These are phyloP conservation scores for Phoebastria nigripes DNA, from an alignment of 2,797 vertebrate species.

Conservation along the genomic window DNA sequence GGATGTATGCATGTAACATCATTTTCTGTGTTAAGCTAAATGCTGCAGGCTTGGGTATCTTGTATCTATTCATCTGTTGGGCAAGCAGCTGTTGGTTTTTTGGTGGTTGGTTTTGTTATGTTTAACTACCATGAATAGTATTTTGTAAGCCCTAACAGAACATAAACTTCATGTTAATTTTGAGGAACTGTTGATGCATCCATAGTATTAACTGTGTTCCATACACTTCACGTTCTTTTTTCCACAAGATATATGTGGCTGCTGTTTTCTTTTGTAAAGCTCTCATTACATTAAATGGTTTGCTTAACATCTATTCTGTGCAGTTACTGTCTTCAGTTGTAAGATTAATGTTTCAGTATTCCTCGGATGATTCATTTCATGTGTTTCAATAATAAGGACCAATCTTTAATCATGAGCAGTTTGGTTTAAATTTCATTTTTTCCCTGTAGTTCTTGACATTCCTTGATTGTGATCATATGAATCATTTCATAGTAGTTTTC, in stretches of 20 bases:
- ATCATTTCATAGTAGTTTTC: background rate
- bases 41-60: background rate
- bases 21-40: background rate
- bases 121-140: background rate
- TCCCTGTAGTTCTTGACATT: background rate
- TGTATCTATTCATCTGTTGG: background rate
- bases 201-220: background rate
- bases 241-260: background rate
- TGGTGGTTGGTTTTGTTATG: background rate
- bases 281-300: background rate
- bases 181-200: background rate
- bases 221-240: background rate
- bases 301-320: background rate
- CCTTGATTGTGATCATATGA: background rate
- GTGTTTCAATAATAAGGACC: background rate
- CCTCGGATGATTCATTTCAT: background rate
- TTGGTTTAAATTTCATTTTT: background rate
- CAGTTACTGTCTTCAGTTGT: background rate
- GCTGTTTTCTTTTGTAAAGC: background rate
- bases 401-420: background rate
- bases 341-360: background rate
- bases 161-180: background rate
- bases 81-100: background rate
- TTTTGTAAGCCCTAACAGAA: background rate
- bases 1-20: background rate